These are phyloP conservation scores for Xenopus borealis DNA, from an alignment of 2,113 vertebrate genomes.

Conservation along the genomic window DNA sequence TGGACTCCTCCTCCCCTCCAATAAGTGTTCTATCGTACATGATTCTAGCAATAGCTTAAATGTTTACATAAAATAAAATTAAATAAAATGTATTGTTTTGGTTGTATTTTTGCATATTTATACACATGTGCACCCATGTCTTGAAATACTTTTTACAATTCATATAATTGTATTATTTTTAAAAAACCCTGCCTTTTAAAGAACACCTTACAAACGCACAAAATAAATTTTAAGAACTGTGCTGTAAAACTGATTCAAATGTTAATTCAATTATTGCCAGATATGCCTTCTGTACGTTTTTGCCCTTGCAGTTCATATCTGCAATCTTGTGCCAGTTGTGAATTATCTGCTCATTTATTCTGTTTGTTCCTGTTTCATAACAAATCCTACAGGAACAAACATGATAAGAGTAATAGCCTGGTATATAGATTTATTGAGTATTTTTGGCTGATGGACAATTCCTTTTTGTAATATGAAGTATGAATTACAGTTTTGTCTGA, in stretches of 20 bases:
- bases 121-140: too few relatives aligned
- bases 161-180: too few relatives aligned
- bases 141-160: too few relatives aligned
- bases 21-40: too few relatives aligned
- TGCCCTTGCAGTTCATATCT: constrained; percentile 34
- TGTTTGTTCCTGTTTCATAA: constrained; percentile 63
- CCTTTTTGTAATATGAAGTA: constrained; percentile 52
- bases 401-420: constrained; percentile 51
- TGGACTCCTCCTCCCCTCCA: too few relatives aligned
- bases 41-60: too few relatives aligned
- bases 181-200: too few relatives aligned
- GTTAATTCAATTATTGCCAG: background rate
- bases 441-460: constrained; percentile 50
- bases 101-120: too few relatives aligned
- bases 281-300: constrained; percentile 16
- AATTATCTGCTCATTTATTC: constrained; percentile 53
- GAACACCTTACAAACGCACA: too few relatives aligned
- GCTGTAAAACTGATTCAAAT: background rate
- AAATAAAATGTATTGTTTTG: too few relatives aligned
- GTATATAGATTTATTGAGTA: constrained; percentile 46
- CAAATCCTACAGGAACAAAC: constrained; percentile 59
- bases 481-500: constrained; percentile 51
- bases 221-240: background rate
- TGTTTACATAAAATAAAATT: too few relatives aligned
- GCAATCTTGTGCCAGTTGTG: constrained; percentile 46